Base-by-base conservation (phyloP, 2,888 invertebrate species). In the Hirudinaria manillensis region DNA sequence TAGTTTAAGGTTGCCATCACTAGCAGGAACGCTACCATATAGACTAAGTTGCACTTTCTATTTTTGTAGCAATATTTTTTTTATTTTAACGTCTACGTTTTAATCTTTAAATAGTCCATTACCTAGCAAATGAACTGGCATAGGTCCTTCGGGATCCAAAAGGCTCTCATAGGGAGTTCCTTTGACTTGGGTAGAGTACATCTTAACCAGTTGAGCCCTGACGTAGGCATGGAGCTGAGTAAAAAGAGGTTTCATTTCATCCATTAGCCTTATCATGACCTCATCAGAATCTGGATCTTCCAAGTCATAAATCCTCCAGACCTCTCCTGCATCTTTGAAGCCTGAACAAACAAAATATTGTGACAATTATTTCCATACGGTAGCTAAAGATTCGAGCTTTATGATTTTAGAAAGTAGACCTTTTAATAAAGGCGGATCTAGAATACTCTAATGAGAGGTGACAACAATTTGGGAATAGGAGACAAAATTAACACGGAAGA, bases 61-160 rank as follows among this genome's bases (percentile, higher is more conserved):
- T 61, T 29, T 61, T 1, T 7, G 4, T 10, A 13, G 24, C 2
- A 27, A 24, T 27, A 61, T 24, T 1, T 29, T 1, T 61, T 2
- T n/a, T n/a, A n/a, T n/a, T 21, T 61, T 61, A 24, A 4, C 13
- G 0, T 29, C 6, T 29, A 21, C 1, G 10, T 61, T 61, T 29
- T 61, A 7, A 61, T 21, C 61, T 10, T 61, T 45, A 45, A 10
- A 61, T 61, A 61, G 61, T 27, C 27, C 70, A 77, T 84, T 83
- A 70, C 93, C 92, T 21, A 94, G 83, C 21, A 94, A 83, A 87
- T 94, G 93, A 0, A 92, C 92, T 0, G 94, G 93, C 75, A 94
- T 89, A 0, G 93, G 92, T 0, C 93, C 92, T 76, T 91, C 90
- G 1, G 78, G 74, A 10, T 82, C 81, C 27, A 73, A 65, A 38